These are phyloP conservation scores for Thalpophila matura DNA, from an alignment of 2,888 invertebrate genomes.

Conservation along the genomic window DNA sequence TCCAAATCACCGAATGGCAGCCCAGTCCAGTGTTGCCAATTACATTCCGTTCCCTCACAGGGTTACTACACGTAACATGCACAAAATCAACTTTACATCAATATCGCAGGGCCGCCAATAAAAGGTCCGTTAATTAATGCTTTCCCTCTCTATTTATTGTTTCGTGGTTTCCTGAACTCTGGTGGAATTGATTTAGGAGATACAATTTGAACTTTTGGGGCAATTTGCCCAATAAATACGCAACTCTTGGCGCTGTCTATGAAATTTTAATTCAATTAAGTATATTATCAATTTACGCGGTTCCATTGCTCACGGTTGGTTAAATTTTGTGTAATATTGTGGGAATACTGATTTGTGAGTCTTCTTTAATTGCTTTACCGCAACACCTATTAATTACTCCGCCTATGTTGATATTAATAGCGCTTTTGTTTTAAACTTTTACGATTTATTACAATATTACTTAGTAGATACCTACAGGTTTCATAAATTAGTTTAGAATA, in stretches of 20 bases:
- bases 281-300: conserved; percentile 38
- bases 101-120: conserved; percentile 32
- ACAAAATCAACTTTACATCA: conserved; percentile 58
- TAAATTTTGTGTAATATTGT: conserved; percentile 25
- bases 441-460: not conserved
- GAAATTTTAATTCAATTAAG: conserved; percentile 28
- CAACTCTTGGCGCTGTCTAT: conserved; percentile 10
- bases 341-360: conserved; percentile 21
- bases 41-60: too few species aligned
- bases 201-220: conserved; percentile 6
- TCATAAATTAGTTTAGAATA: too few species aligned
- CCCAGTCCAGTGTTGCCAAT: too few species aligned
- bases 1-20: too few species aligned
- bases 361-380: not conserved
- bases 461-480: not conserved
- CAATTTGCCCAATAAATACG: conserved; percentile 21
- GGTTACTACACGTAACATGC: too few species aligned
- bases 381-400: conserved; percentile 7
- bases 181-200: conserved; percentile 4
- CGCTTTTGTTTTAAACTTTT: not conserved
- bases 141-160: conserved; percentile 25
- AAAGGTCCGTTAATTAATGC: conserved; percentile 23
- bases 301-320: conserved; percentile 10
- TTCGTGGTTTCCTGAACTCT: conserved; percentile 24
- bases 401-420: not conserved